These are phyloP conservation scores for Nannoperca obscura DNA, from an alignment of 2,797 vertebrate genomes.

Conservation along the genomic window DNA sequence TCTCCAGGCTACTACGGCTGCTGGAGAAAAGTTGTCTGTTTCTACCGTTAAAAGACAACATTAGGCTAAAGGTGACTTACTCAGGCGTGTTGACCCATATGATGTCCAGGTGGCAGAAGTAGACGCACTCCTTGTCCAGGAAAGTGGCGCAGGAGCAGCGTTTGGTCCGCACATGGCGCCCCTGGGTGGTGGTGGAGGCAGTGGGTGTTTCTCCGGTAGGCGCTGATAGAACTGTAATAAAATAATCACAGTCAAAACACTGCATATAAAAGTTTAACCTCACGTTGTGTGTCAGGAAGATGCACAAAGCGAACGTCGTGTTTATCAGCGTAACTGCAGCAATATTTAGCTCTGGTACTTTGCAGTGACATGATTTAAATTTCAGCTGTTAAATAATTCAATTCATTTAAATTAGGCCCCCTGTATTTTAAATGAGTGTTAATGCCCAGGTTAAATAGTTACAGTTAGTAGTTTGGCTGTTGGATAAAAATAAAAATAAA, in stretches of 20 bases:
- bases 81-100: slow-evolving; percentile 99
- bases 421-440: accelerated
- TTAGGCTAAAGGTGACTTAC: slow-evolving; percentile 80
- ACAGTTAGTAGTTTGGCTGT: not conserved
- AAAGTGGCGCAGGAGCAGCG: slow-evolving; percentile 95
- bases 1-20: not conserved
- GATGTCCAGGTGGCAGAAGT: slow-evolving; percentile 99
- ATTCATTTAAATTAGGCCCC: not conserved
- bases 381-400: not conserved
- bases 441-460: not conserved
- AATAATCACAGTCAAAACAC: slow-evolving; percentile 33
- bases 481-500: not conserved
- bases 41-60: not conserved
- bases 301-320: not conserved
- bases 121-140: slow-evolving; percentile 96
- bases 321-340: not conserved
- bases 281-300: not conserved
- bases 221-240: slow-evolving; percentile 56
- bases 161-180: slow-evolving; percentile 85
- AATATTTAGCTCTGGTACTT: not conserved
- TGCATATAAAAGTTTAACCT: not conserved
- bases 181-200: slow-evolving; percentile 48
- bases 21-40: not conserved
- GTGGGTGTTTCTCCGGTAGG: slow-evolving; percentile 43
- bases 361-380: not conserved